Conservation (phyloP, 2,888 invertebrate genomes). For the Brachyopa scutellaris region DNA sequence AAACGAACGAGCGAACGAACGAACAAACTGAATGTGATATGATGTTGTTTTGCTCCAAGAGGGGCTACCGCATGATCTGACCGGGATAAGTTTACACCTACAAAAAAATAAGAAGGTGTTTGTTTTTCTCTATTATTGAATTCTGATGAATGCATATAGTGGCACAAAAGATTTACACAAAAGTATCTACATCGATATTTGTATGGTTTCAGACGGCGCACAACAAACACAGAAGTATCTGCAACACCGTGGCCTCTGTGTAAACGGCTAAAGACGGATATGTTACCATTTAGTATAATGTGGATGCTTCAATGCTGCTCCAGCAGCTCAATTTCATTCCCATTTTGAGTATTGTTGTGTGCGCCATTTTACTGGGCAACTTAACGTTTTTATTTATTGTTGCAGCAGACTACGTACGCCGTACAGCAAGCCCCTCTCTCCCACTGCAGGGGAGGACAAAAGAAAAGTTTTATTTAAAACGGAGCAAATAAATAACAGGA, state of each 20-base stretch:
- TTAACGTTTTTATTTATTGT: conserved; percentile 66
- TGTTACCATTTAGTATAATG: conserved; percentile 67
- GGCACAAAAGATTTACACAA: conserved; percentile 72
- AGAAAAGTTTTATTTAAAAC: conserved; percentile 39
- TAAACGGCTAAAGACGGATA: conserved; percentile 61
- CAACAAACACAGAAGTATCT: conserved; percentile 31
- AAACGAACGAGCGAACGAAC: too few species aligned
- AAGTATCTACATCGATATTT: conserved; percentile 72
- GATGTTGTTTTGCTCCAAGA: conserved; percentile 42
- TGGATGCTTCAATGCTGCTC: conserved; percentile 55
- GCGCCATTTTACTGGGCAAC: conserved; percentile 57
- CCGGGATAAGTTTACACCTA: conserved; percentile 71
- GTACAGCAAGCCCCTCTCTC: too few species aligned
- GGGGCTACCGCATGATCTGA: conserved; percentile 70
- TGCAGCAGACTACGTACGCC: conserved; percentile 44
- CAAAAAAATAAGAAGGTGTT: conserved; percentile 41
- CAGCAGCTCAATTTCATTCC: conserved; percentile 69
- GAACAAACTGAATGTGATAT: conserved; percentile 59
- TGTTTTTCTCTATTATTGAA: conserved; percentile 70
- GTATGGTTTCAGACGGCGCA: conserved; percentile 58
- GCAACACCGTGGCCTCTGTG: conserved; percentile 51
- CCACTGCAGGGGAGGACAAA: background rate
- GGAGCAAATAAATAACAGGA: conserved; percentile 63
- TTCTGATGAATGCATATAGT: conserved; percentile 72
- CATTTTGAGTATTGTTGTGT: conserved; percentile 60